Evolutionary conservation across 2,888 invertebrate genomes (phyloP), one percentile per base, ranked within the genome.

Genomic region (Nudaria mundana): DNA sequence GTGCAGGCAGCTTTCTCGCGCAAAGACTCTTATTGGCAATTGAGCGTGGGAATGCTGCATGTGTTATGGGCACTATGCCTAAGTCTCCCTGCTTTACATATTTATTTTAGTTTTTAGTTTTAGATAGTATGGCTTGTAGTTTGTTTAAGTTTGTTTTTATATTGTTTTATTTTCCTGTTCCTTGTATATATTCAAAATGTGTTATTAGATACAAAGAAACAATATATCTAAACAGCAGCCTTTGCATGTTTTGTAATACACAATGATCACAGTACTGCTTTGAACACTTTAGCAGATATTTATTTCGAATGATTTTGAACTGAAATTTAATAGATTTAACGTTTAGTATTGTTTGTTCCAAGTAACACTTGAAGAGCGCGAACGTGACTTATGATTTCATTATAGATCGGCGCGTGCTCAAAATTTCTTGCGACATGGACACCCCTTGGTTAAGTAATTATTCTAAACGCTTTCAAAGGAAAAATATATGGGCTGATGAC

Each of bases 301-400:
- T 18, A 4, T 6, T n/a, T 7, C 4, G 12, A 29, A 8, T 7
- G 8, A 37, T 0, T 24, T 16, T 7, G n/a, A 36, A 41, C 35
- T 20, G 20, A 48, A 35, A 4, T 4, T 1, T 0, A 1, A 0
- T 2, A 0, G 0, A 0, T 0, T 5, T 37, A 59, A 54, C 18
- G 34, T 16, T 48, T 0, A 2, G 26, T 48, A 48, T 59, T 12
- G 6, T 29, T 63, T 61, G 55, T 60, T 59, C 23, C 56, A 60
- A 62, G 59, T 67, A 50, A 56, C 25, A 26, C 33, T 52, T 58
- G 58, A 49, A 56, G 55, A 51, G 65, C 52, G 44, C 62, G 67
- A 71, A 78, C 81, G 80, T 80, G 80, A 81, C 77, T 80, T 74
- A 71, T 63, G 71, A 71, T 79, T 80, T 77, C 75, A 75, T 76